Evolutionary conservation across 1,140 invertebrate genomes (phyloP).

Genomic region (Drosophila tani): DNA sequence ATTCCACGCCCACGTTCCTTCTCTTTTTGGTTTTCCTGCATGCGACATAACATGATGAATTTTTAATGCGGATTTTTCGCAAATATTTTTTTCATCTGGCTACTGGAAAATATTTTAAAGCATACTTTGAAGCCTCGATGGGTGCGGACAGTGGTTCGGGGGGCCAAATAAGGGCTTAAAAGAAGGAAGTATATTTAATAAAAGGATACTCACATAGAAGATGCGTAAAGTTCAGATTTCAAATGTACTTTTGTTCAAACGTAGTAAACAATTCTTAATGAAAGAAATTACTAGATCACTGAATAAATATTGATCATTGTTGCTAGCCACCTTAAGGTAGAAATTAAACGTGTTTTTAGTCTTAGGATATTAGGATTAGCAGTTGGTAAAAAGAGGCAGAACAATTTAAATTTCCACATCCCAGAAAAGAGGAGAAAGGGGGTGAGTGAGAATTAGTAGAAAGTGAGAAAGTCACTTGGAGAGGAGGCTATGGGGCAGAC

Average conservation of each 20-base stretch:
- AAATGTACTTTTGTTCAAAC: too few species aligned
- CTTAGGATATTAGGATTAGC: too few species aligned
- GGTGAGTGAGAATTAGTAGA: background rate
- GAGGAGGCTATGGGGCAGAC: constrained; percentile 19
- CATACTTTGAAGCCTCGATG: constrained; percentile 56
- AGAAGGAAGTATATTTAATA: background rate
- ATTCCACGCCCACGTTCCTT: background rate
- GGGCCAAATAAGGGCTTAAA: constrained; percentile 11
- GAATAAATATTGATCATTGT: background rate
- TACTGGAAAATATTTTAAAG: constrained; percentile 68
- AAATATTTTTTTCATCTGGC: constrained; percentile 49
- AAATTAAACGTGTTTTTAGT: background rate
- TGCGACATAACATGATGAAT: constrained; percentile 80
- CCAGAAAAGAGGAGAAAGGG: constrained; percentile 21
- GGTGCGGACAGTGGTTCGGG: background rate
- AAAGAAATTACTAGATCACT: too few species aligned
- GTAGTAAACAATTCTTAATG: too few species aligned
- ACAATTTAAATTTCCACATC: constrained; percentile 48
- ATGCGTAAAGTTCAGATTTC: too few species aligned
- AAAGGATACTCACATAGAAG: too few species aligned
- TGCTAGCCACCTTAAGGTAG: background rate
- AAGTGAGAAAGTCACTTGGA: background rate
- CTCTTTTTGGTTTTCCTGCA: constrained; percentile 40
- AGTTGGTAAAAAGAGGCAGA: constrained; percentile 34
- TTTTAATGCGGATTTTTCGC: constrained; percentile 68